Evolutionary conservation across 2,888 invertebrate species (phyloP).

Genomic region (Hipparchia semele): DNA sequence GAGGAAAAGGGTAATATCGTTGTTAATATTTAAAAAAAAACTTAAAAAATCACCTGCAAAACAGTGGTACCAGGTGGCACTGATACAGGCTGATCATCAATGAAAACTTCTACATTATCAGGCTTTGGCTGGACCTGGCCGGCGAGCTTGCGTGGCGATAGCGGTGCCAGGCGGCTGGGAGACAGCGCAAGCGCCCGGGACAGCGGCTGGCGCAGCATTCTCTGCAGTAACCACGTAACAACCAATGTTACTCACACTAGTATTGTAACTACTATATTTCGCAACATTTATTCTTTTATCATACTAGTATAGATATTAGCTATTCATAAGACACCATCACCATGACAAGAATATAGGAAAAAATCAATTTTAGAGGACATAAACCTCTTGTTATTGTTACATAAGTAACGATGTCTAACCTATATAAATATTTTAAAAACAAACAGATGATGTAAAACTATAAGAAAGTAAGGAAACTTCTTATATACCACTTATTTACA

Average conservation of each 20-base stretch:
- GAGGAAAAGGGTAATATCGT: too few relatives aligned
- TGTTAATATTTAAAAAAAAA: too few relatives aligned
- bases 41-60: constrained; percentile 87
- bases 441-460: background rate
- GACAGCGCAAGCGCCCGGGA: constrained; percentile 85
- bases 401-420: constrained; percentile 78
- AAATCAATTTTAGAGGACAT: constrained; percentile 19
- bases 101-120: constrained; percentile 96
- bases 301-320: background rate
- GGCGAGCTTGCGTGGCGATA: constrained; percentile 76
- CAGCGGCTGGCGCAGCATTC: constrained; percentile 91
- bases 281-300: background rate
- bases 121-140: constrained; percentile 80
- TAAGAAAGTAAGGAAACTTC: constrained; percentile 3
- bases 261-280: background rate
- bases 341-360: background rate
- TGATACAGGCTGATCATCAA: constrained; percentile 97
- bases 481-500: background rate
- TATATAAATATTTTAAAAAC: constrained; percentile 50
- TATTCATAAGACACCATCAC: background rate
- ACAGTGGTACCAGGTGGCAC: constrained; percentile 99
- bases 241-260: constrained; percentile 16
- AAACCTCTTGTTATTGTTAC: constrained; percentile 72
- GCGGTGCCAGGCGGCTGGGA: constrained; percentile 65
- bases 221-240: constrained; percentile 55